These are phyloP conservation scores for Archivesica marissinica DNA, from an alignment of 1,140 invertebrate species.

Conservation along the genomic window DNA sequence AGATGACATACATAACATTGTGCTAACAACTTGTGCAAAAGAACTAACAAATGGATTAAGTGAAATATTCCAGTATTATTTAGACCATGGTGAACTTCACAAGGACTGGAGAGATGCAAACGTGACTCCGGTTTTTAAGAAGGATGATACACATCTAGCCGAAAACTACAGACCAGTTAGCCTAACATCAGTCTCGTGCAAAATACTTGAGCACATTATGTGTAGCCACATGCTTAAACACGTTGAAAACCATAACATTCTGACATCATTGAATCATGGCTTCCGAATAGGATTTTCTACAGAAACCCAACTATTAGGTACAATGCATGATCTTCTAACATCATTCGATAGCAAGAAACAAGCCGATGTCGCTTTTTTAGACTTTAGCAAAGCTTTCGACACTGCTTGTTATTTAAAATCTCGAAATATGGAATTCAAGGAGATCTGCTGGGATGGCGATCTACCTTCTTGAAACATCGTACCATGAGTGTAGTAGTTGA, in stretches of 20 bases:
- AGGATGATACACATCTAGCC: slow-evolving; percentile 44
- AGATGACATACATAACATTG: slow-evolving; percentile 29
- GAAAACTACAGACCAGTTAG: slow-evolving; percentile 56
- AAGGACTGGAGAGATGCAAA: slow-evolving; percentile 41
- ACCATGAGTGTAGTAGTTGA: slow-evolving; percentile 51
- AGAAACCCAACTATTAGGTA: background rate
- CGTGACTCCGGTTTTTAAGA: slow-evolving; percentile 49
- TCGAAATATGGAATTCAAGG: slow-evolving; percentile 10
- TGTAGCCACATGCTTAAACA: slow-evolving; percentile 47
- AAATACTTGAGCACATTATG: slow-evolving; percentile 59
- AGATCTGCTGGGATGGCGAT: background rate
- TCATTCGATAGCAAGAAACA: background rate
- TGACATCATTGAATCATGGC: slow-evolving; percentile 43
- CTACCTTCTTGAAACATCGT: background rate
- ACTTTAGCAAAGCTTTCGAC: background rate
- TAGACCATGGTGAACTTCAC: slow-evolving; percentile 6
- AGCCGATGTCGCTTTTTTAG: background rate
- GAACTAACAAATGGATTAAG: slow-evolving; percentile 5
- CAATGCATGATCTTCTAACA: background rate
- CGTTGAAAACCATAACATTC: slow-evolving; percentile 21
- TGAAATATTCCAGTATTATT: background rate
- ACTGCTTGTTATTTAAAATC: slow-evolving; percentile 26
- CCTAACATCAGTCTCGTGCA: slow-evolving; percentile 48
- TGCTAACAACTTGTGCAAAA: slow-evolving; percentile 17
- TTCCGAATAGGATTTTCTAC: background rate